Base-by-base conservation (phyloP, 2,888 invertebrate species). In the Leptothorax acervorum region DNA sequence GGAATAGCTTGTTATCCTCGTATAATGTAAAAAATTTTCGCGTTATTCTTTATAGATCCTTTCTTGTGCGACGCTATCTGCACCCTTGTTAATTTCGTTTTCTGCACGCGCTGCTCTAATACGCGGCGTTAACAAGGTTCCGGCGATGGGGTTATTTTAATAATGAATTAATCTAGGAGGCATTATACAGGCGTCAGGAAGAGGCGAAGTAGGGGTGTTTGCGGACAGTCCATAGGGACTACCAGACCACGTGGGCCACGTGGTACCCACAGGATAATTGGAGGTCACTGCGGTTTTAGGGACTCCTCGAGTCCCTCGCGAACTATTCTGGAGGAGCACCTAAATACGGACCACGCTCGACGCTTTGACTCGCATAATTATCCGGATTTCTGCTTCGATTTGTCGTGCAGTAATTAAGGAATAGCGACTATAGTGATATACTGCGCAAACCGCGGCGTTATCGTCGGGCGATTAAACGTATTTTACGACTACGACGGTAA, bases 231-330 rank as follows among this genome's bases (percentile, higher is more conserved):
- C 90, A 87, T 70, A 83, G 89, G 90, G 91, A 91, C 66, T 65
- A 57, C 70, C 88, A 87, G 83, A 87, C 86, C 86, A 85, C 87
- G 87, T 85, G 87, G 87, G 83, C 91, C 91, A 90, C 90, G 90
- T 90, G 92, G 91, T 92, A 92, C 88, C 92, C 92, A 83, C 91
- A 91, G 90, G 93, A 93, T 93, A 94, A 93, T 93, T 93, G 93
- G 92, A 92, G 92, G 91, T 93, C 91, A 91, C 89, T 92, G 93
- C 86, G 91, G 92, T 92, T 91, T 87, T 85, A 90, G 87, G 84
- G 87, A 86, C 87, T 90, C 88, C 91, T 89, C 81, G 68, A 85
- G 75, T 79, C 84, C 89, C 87, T 85, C 89, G 82, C 86, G 86
- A 84, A 91, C 86, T 82, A 85, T 89, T 87, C 87, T 79, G 78